Evolutionary conservation across 2,113 vertebrate species (phyloP), one percentile per base, ranked within the genome.

Genomic region (Oxyura jamaicensis): DNA sequence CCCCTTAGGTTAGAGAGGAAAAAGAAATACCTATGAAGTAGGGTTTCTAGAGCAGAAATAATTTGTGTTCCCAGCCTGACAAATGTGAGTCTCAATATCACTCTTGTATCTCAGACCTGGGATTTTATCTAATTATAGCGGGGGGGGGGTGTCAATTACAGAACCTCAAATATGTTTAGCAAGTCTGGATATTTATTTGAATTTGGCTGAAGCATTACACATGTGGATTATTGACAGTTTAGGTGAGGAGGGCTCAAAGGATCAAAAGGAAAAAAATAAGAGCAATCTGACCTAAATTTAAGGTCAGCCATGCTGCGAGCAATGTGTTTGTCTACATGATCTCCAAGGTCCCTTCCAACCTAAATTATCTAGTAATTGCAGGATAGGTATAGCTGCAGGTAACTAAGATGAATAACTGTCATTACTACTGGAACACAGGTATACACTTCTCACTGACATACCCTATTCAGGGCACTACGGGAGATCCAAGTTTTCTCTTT

Each of bases 191-290:
- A 62, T 77, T 71, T 84, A 59, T 52, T 39, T 87, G n/a, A 88
- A n/a, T 82, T 85, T 0, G 1, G 44, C 44, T 71, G 22, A 90
- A 50, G 33, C 17, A 11, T 36, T 55, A 50, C 0, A 0, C 53
- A 44, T 5, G 6, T 14, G 10, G 13, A 68, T 83, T 88, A 62
- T 0, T 52, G 39, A 78, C 16, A 85, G 13, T 39, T 85, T 23
- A 65, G 22, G 19, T 48, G 8, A 58, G 50, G 87, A 69, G 14
- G 22, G n/a, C 31, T 58, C 55, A 83, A 75, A 87, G 25, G 69
- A 26, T 19, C 50, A 19, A 58, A 76, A 84, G 18, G n/a, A 83
- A 4, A 39, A 18, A 81, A 86, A 44, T 7, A 65, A 42, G 11
- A 65, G 15, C 13, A 65, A 36, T 33, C 11, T 83, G 31, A 71